These are phyloP conservation scores for Thereva unica DNA, from an alignment of 2,888 invertebrate species.

Conservation along the genomic window DNA sequence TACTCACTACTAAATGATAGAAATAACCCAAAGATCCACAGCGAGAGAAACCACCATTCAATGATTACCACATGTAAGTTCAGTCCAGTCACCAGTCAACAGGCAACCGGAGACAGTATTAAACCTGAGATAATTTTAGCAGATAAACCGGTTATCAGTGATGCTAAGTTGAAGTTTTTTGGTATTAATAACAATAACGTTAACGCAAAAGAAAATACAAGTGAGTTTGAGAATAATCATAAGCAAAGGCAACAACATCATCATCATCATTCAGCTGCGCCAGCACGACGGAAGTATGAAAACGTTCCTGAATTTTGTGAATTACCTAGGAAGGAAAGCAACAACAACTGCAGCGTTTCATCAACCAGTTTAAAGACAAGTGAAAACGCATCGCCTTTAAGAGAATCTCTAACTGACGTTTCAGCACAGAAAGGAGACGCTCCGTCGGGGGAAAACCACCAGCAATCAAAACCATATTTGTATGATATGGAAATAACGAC, in stretches of 20 bases:
- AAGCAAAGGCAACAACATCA: not conserved
- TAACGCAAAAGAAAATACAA: conserved; percentile 9
- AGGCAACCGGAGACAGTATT: not conserved
- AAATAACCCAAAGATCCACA: not conserved
- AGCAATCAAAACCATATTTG: too few relatives aligned
- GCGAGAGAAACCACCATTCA: not conserved
- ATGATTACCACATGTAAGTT: not conserved
- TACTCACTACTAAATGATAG: not conserved
- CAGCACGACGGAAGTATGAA: conserved; percentile 50
- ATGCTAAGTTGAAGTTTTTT: conserved; percentile 58
- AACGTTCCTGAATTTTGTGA: conserved; percentile 52
- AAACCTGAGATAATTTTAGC: not conserved
- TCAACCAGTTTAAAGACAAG: not conserved
- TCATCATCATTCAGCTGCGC: not conserved
- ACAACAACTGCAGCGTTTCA: conserved; percentile 1
- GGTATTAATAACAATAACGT: conserved; percentile 47
- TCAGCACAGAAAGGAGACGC: too few relatives aligned
- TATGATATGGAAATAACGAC: not conserved
- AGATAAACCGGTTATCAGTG: conserved; percentile 55
- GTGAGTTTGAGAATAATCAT: not conserved
- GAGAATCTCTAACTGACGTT: too few relatives aligned
- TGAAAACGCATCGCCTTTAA: not conserved
- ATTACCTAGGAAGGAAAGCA: conserved; percentile 45
- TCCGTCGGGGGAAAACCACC: too few relatives aligned
- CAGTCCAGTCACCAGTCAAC: not conserved